Evolutionary conservation across 2,797 vertebrate genomes (phyloP), one percentile per base, ranked within the genome.

Genomic region (Morus bassanus): DNA sequence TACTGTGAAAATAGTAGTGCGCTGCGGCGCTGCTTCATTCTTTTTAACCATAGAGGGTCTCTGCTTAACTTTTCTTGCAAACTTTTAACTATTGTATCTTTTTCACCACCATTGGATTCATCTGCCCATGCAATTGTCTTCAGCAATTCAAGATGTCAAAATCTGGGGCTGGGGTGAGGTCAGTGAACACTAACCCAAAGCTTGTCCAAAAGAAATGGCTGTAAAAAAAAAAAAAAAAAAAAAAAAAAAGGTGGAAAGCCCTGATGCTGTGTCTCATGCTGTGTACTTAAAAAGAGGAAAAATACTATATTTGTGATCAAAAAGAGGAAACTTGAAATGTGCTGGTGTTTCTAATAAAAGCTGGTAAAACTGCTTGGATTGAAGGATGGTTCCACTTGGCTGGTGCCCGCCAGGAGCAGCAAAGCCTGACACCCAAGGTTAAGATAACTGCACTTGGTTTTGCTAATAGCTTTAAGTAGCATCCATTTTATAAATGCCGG

Each of bases 281-380:
- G 96, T 97, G 96, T 97, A 96, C 97, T 97, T 97, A 93, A 94
- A 94, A 93, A 96, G 83, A 91, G 96, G 93, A 96, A 97, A 97
- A 97, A 95, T 93, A 97, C 96, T 97, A 95, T 97, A 97, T 98
- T 97, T 98, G 98, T 98, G 97, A 98, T 98, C 97, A 96, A 96
- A 98, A 97, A 96, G 97, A 97, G 96, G 96, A 97, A 98, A 97
- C 96, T 97, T 98, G 97, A 97, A 98, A 97, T 98, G 97, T 98
- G 96, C 97, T 98, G 98, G 97, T 98, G 97, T 98, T 98, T 97
- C 95, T 98, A 97, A 98, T 98, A 98, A 98, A 98, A 98, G 95
- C 97, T 98, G 98, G 95, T 98, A 96, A 97, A 98, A 97, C 95
- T 97, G 96, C 96, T 96, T 97, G 97, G 95, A 95, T 95, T 97